Base-by-base conservation (phyloP, 2,888 invertebrate species). In the Unio delphinus region DNA sequence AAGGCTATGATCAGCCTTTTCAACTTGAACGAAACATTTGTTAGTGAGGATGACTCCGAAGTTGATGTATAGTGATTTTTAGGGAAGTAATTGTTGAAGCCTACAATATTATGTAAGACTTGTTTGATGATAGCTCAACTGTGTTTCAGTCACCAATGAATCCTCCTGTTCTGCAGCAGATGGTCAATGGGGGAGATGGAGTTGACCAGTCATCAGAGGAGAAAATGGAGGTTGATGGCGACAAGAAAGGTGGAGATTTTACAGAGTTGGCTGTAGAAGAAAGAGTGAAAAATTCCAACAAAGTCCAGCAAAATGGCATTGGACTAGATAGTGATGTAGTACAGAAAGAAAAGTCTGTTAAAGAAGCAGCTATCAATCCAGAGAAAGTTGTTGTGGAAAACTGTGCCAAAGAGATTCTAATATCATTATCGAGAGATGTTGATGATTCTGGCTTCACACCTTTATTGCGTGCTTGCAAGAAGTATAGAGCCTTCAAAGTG, bases 371-470 rank as follows among this genome's bases (percentile, higher is more conserved):
- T 56, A 28, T 8, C 11, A 45, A 45, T 45, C 45, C 30, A 28
- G 56, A 58, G 26, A 55, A 57, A 23, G 66, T 70, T 18, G 67
- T 65, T 1, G 67, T 70, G 55, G 69, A 65, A 18, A 64, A 68
- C 20, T 70, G 68, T 54, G 64, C 68, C 4, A 70, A 70, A 15
- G 61, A 65, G 60, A 56, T 64, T 15, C 71, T 75, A 4, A 54
- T 45, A 11, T 45, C 45, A 45, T 45, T 45, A 88, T 85, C 84
- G 4, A 80, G 80, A 58, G 86, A 84, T 55, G 78, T 84, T 8
- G 87, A 89, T 75, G 76, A 87, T 66, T 75, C 84, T 54, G 90
- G 90, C 54, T 88, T 83, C 73, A 89, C 89, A 1, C 89, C 90
- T 23, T 75, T 90, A 54, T 80, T 89, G 23, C 67, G 79, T 64